Percentiles rank a stretch among this genome's conserved stretches.
phyloP scores from a whole-genome alignment of 2,888 invertebrate genomes.

The Hydropsyche betteni region DNA sequence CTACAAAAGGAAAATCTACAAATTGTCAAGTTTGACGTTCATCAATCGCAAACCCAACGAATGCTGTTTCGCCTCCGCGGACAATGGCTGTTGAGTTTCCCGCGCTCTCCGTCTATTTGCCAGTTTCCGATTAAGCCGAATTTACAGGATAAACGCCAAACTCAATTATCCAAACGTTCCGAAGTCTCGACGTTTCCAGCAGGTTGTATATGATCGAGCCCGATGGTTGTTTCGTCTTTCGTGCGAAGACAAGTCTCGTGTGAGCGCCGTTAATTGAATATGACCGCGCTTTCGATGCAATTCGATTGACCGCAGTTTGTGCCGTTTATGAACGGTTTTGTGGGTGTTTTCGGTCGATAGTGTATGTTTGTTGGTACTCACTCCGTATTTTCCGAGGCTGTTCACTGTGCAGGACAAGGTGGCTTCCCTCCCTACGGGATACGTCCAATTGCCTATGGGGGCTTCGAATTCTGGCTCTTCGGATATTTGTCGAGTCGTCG shows the following conservation, averaged over 20 bases:
- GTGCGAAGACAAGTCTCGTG: too few relatives aligned
- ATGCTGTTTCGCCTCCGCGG: too few relatives aligned
- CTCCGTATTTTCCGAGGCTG: slow-evolving; percentile 72
- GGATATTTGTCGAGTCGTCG: slow-evolving; percentile 65
- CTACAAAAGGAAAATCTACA: not conserved
- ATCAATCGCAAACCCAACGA: too few relatives aligned
- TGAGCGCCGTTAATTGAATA: too few relatives aligned
- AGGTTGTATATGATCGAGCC: too few relatives aligned
- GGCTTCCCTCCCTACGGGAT: slow-evolving; percentile 72
- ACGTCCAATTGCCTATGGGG: slow-evolving; percentile 71
- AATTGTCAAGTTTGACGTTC: too few relatives aligned
- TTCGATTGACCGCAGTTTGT: too few relatives aligned
- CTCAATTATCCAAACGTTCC: slow-evolving; percentile 42
- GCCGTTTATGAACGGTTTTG: not conserved
- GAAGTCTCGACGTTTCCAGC: not conserved
- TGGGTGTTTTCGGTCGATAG: too few relatives aligned
- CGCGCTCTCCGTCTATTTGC: not conserved
- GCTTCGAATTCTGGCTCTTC: slow-evolving; percentile 71
- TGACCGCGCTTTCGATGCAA: too few relatives aligned
- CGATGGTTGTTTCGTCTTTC: too few relatives aligned
- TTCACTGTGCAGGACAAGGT: slow-evolving; percentile 71
- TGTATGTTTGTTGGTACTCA: slow-evolving; percentile 56
- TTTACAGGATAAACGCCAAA: slow-evolving; percentile 42
- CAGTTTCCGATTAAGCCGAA: slow-evolving; percentile 45
- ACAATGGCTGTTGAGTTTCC: slow-evolving; percentile 10